These are phyloP conservation scores for Rhinoraja longicauda DNA, from an alignment of 2,797 vertebrate genomes.

Conservation along the genomic window DNA sequence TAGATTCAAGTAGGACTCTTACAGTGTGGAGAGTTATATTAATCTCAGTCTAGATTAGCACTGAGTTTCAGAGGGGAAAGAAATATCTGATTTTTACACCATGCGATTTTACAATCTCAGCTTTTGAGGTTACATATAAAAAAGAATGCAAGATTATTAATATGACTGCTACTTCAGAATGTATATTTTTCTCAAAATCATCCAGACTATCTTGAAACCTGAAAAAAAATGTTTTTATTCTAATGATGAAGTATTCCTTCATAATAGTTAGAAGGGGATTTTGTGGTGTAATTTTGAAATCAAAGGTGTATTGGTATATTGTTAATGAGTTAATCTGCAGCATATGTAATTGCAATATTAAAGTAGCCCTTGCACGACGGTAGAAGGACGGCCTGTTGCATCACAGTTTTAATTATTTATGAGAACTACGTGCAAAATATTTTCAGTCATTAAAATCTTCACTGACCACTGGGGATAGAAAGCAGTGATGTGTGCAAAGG, in stretches of 20 bases:
- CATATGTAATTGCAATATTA: background rate
- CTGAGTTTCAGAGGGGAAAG: background rate
- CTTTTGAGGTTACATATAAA: background rate
- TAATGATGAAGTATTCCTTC: background rate
- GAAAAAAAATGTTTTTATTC: background rate
- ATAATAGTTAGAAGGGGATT: background rate
- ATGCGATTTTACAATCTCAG: background rate
- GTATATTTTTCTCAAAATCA: background rate
- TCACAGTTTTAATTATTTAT: background rate
- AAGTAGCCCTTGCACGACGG: background rate
- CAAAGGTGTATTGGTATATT: background rate
- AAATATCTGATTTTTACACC: background rate
- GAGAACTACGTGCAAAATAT: background rate
- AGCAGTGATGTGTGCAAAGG: background rate
- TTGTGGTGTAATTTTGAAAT: background rate
- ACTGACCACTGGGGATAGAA: background rate
- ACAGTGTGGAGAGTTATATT: background rate
- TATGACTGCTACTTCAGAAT: background rate
- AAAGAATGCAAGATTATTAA: background rate
- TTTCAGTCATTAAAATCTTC: conserved; percentile 18
- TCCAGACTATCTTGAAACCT: background rate
- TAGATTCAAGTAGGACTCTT: background rate
- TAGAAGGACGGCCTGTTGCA: background rate
- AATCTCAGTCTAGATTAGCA: background rate
- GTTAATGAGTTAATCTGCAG: background rate